A percentile compares a stretch with the other conserved stretches of the same genome.
These are phyloP conservation scores for Drosophila mojavensis DNA, from an alignment of 1,140 invertebrate species.

Conservation along the genomic window DNA sequence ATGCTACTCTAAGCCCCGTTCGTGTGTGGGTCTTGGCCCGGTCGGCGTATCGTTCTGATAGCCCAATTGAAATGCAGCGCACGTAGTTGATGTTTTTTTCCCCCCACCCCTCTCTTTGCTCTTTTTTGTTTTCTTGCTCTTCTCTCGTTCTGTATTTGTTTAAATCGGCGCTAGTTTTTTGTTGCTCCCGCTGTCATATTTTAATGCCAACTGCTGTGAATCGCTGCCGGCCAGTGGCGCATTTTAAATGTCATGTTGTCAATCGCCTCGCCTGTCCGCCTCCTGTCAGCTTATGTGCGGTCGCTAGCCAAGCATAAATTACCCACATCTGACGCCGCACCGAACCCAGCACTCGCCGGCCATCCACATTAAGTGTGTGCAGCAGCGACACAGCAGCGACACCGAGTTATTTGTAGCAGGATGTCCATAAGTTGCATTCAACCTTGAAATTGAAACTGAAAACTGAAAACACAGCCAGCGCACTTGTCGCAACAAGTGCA, in stretches of 20 bases:
- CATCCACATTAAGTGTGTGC: constrained; percentile 47
- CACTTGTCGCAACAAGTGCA: constrained; percentile 35
- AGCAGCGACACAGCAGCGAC: constrained; percentile 42
- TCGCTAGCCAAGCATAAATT: constrained; percentile 70
- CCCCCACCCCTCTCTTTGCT: background rate
- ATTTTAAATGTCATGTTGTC: constrained; percentile 78
- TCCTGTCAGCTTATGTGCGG: constrained; percentile 65
- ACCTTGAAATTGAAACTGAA: constrained; percentile 63
- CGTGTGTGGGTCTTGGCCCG: constrained; percentile 31
- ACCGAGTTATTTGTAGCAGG: constrained; percentile 67
- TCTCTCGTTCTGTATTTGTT: constrained; percentile 32
- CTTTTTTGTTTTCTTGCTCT: background rate
- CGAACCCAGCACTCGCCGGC: constrained; percentile 24
- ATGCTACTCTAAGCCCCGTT: constrained; percentile 54
- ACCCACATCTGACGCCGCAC: constrained; percentile 26
- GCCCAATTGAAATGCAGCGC: constrained; percentile 50
- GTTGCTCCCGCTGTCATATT: constrained; percentile 71
- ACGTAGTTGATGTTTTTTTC: constrained; percentile 39
- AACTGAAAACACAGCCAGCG: constrained; percentile 48
- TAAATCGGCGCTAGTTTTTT: constrained; percentile 72
- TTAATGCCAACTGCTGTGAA: constrained; percentile 56
- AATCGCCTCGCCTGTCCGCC: constrained; percentile 52
- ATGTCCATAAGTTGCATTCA: constrained; percentile 52
- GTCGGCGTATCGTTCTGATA: constrained; percentile 23
- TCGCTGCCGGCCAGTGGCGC: constrained; percentile 51